Conservation (phyloP, 2,113 vertebrate species). For the Sorex araneus region DNA sequence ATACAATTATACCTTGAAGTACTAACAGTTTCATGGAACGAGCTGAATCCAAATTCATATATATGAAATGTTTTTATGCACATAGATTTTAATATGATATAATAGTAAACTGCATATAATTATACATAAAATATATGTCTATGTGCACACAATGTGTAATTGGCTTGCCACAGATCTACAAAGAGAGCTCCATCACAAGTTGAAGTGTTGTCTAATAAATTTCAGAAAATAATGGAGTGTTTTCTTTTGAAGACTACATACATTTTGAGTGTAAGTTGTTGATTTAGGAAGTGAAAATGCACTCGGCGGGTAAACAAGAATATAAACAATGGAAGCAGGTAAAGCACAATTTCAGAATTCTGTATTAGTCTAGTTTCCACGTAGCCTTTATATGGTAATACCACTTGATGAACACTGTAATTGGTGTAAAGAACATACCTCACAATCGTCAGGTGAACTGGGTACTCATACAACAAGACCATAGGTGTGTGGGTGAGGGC, state of each 20-base stretch:
- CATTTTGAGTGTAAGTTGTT: neutral
- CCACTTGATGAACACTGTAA: neutral
- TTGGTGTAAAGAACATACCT: fast-evolving
- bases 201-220: neutral
- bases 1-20: conserved; percentile 63
- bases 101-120: neutral
- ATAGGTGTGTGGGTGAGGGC: fast-evolving
- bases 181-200: neutral
- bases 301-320: neutral
- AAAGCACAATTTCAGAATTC: neutral
- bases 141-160: too few relatives aligned
- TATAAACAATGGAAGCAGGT: neutral
- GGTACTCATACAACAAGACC: neutral
- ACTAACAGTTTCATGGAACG: conserved; percentile 25
- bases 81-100: neutral
- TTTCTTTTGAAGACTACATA: conserved; percentile 3
- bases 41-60: neutral
- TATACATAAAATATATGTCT: too few relatives aligned
- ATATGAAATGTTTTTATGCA: neutral
- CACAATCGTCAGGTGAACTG: fast-evolving
- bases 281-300: neutral
- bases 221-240: neutral
- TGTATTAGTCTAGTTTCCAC: neutral
- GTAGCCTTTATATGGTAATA: neutral
- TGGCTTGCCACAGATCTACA: too few relatives aligned